Percentiles rank a stretch among this genome's conserved stretches.
These are phyloP conservation scores for Noctua janthe DNA, from an alignment of 2,888 invertebrate species.

Conservation along the genomic window DNA sequence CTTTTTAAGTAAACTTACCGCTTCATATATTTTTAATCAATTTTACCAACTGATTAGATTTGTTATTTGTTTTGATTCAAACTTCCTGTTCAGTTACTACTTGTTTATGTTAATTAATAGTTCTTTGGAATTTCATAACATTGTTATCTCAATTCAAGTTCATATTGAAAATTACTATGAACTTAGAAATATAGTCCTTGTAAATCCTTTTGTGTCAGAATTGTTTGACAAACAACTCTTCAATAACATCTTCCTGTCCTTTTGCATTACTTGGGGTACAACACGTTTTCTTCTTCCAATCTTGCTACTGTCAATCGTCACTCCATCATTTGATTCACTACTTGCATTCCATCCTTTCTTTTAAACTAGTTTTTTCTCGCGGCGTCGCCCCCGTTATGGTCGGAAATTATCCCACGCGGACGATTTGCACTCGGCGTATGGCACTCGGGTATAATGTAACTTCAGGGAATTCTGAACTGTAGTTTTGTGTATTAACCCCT, in stretches of 20 bases:
- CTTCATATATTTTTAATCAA: conserved; percentile 50
- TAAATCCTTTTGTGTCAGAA: neutral
- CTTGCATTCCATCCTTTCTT: neutral
- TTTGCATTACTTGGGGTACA: neutral
- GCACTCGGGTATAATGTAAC: too few relatives aligned
- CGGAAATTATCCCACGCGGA: neutral
- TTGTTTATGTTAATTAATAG: conserved; percentile 29
- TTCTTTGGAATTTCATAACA: neutral
- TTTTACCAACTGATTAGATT: conserved; percentile 35
- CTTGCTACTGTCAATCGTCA: neutral
- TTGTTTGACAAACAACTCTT: neutral
- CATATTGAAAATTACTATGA: neutral
- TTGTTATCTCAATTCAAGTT: conserved; percentile 11
- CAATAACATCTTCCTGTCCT: neutral
- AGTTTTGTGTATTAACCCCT: too few relatives aligned
- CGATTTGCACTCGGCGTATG: too few relatives aligned
- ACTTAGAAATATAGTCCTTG: neutral
- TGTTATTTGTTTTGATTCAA: conserved; percentile 49
- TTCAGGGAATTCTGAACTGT: too few relatives aligned
- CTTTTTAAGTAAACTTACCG: conserved; percentile 50
- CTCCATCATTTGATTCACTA: neutral
- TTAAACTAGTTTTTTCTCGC: neutral
- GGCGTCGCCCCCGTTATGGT: too few relatives aligned
- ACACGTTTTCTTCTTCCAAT: neutral
- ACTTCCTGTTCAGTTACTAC: conserved; percentile 39